phyloP scores from a whole-genome alignment of 2,888 invertebrate species.

The Limnephilus auricula region DNA sequence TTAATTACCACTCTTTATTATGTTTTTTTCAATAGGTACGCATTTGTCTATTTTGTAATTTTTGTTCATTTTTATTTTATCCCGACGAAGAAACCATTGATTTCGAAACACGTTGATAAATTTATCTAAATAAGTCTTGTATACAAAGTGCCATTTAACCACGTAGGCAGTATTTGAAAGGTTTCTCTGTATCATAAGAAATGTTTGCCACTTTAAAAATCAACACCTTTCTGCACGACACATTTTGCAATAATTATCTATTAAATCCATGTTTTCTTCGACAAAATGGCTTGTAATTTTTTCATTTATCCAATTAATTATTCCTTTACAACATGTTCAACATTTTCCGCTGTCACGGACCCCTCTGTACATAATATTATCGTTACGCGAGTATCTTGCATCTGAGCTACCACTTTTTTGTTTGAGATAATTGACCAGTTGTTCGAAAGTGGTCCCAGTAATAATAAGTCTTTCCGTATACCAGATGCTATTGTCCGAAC shows the following conservation, averaged over 20 bases:
- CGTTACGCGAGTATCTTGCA: background rate
- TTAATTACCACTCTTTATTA: too few species aligned
- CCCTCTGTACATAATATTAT: background rate
- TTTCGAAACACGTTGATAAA: too few species aligned
- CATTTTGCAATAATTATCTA: background rate
- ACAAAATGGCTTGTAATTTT: background rate
- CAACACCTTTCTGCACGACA: too few species aligned
- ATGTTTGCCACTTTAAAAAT: too few species aligned
- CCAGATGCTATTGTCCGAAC: conserved; percentile 35
- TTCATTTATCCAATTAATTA: background rate
- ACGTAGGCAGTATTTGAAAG: too few species aligned
- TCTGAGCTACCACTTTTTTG: conserved; percentile 7
- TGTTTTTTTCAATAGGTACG: too few species aligned
- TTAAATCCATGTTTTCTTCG: background rate
- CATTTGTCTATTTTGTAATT: too few species aligned
- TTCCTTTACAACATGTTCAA: background rate
- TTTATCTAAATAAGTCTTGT: too few species aligned
- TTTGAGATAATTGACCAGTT: conserved; percentile 36
- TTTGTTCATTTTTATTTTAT: too few species aligned
- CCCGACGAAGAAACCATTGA: too few species aligned
- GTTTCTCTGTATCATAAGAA: too few species aligned
- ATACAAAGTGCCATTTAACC: too few species aligned
- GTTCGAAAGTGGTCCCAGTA: conserved; percentile 35
- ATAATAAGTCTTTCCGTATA: conserved; percentile 12
- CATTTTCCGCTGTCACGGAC: background rate